Evolutionary conservation across 2,797 vertebrate species (phyloP).

Genomic region (Hylomyscus alleni): DNA sequence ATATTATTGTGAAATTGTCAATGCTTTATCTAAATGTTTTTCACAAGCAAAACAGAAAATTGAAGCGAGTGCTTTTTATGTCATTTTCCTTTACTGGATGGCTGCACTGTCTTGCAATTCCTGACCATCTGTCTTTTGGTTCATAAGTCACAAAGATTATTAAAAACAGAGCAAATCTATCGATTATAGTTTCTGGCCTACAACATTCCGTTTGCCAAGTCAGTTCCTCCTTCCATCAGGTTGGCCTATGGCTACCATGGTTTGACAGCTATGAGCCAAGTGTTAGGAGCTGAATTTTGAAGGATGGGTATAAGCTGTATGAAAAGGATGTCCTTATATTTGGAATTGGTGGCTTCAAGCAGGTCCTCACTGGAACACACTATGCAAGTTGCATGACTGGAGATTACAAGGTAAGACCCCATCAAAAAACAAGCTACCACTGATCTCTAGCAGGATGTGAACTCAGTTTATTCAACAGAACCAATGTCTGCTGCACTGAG

Average conservation of each 20-base stretch:
- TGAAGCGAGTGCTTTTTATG: not conserved
- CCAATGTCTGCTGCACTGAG: not conserved
- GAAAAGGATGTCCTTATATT: not conserved
- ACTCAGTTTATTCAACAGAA: not conserved
- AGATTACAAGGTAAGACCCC: not conserved
- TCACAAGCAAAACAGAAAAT: slow-evolving; percentile 67
- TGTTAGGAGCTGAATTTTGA: not conserved
- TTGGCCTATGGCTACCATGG: not conserved
- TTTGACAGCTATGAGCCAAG: not conserved
- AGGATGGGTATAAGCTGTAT: not conserved
- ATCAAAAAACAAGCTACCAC: not conserved
- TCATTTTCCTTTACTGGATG: slow-evolving; percentile 36
- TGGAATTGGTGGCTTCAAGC: not conserved
- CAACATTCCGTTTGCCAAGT: not conserved
- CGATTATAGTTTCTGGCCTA: slow-evolving; percentile 45
- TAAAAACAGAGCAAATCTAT: slow-evolving; percentile 37
- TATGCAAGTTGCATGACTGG: not conserved
- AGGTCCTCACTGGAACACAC: not conserved
- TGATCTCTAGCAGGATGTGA: not conserved
- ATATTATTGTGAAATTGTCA: slow-evolving; percentile 70
- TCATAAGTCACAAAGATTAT: slow-evolving; percentile 49
- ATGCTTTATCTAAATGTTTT: slow-evolving; percentile 56
- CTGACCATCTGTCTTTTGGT: slow-evolving; percentile 50
- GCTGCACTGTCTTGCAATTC: slow-evolving; percentile 29
- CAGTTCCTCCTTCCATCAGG: not conserved